A percentile compares a stretch with the other conserved stretches of the same genome.
Evolutionary conservation across 2,113 vertebrate genomes (phyloP).

Genomic region (Nesoenas mayeri): DNA sequence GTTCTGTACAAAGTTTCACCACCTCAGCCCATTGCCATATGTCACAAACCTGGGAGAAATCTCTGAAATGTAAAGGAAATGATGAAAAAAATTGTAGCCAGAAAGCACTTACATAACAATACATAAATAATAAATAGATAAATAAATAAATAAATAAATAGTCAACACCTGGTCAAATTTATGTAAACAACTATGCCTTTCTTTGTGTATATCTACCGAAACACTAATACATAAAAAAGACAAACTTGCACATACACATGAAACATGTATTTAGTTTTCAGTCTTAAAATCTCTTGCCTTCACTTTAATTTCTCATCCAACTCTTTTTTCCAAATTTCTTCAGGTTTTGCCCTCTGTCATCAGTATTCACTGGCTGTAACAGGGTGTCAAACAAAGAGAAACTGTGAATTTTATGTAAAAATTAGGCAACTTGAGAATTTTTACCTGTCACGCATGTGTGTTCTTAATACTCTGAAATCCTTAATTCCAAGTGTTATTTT

Average conservation of each 20-base stretch:
- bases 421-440: not conserved
- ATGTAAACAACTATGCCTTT: not conserved
- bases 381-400: not conserved
- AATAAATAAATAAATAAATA: too few species aligned
- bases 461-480: not conserved
- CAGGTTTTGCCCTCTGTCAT: not conserved
- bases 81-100: rapidly evolving
- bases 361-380: not conserved
- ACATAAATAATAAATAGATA: not conserved
- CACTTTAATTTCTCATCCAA: not conserved
- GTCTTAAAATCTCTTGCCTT: not conserved
- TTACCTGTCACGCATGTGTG: not conserved
- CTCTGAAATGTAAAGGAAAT: not conserved
- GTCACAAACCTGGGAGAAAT: not conserved
- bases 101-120: not conserved
- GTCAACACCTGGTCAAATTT: not conserved
- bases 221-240: not conserved
- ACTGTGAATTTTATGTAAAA: not conserved
- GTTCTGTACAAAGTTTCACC: not conserved
- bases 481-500: not conserved
- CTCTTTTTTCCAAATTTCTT: not conserved
- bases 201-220: not conserved
- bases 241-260: rapidly evolving
- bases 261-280: not conserved
- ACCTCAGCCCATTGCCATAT: not conserved